Base-by-base conservation (phyloP, 2,113 vertebrate genomes). In the Spermophilus dauricus region DNA sequence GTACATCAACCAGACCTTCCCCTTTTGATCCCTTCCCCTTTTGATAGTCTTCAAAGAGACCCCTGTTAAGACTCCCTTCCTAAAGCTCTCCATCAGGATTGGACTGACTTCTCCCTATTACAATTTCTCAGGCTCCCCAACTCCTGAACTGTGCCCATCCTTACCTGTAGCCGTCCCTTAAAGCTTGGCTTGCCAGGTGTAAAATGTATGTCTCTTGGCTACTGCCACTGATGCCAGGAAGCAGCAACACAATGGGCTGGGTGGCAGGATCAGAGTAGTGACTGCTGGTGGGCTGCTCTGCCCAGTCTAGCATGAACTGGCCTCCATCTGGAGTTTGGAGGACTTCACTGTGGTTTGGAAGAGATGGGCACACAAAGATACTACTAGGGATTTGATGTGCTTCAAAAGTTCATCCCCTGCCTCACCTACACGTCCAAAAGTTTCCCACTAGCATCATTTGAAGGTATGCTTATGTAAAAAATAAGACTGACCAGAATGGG, bases 231-330 rank as follows among this genome's bases (percentile, higher is more conserved):
- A 99, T 98, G 10, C 99, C 99, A 0, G 99, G 99, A 53, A 99
- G 98, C 96, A 99, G 98, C 69, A 99, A 96, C 3, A 99, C 98
- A 0, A 98, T 99, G 86, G 99, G 99, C 0, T 99, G 98, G 0
- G 97, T 97, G n/a, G 97, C 72, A 26, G 98, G 97, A 45, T 98
- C 98, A 30, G 98, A 98, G 95, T 98, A 97, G 2, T 86, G 81
- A 1, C 5, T 5, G 24, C 98, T 98, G 67, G 76, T 45, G 0
- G 75, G 26, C 91, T 98, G 98, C 82, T 98, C 98, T 9, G 98
- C 96, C 99, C 99, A 99, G 96, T 99, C 99, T 76, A 99, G 97
- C n/a, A 99, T 98, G 89, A 99, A 97, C 97, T 99, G 99, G 34
- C 99, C 99, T 1, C 99, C 99, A 4, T 99, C 99, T 0, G 94